phyloP scores from a whole-genome alignment of 2,113 vertebrate genomes.

The Taxidea taxus region DNA sequence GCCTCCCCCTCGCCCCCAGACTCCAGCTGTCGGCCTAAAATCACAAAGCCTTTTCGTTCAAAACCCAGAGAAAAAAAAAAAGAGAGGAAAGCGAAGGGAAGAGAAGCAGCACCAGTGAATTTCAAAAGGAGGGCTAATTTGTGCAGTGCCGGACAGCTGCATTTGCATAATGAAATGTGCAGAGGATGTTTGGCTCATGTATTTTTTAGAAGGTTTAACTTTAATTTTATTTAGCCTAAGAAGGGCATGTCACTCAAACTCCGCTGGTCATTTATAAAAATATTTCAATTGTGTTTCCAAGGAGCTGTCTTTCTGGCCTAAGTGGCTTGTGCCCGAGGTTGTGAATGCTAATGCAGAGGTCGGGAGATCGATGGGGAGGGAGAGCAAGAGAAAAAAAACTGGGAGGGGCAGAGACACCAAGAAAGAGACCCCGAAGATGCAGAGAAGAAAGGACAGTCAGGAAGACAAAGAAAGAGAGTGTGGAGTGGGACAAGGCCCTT shows the following conservation, averaged over 20 bases:
- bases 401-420: background rate
- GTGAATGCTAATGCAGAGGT: conserved; percentile 79
- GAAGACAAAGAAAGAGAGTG: background rate
- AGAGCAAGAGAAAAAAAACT: background rate
- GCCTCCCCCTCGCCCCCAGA: background rate
- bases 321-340: conserved; percentile 74
- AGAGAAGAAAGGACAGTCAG: background rate
- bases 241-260: conserved; percentile 84
- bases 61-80: conserved; percentile 20
- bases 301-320: conserved; percentile 80
- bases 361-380: conserved; percentile 33
- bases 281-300: conserved; percentile 80
- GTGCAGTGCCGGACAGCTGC: conserved; percentile 48
- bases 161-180: conserved; percentile 82
- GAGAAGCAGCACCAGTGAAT: conserved; percentile 36
- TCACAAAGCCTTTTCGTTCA: conserved; percentile 65
- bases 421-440: background rate
- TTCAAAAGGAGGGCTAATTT: conserved; percentile 78
- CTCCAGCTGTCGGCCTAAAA: conserved; percentile 64
- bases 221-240: conserved; percentile 83
- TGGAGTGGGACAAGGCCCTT: background rate
- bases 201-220: conserved; percentile 84
- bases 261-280: conserved; percentile 79
- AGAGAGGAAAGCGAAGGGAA: conserved; percentile 22
- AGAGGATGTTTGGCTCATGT: conserved; percentile 81